Percentiles rank a stretch among this genome's conserved stretches.
Evolutionary conservation across 2,797 vertebrate genomes (phyloP).

Genomic region (Onychomys arenicola): DNA sequence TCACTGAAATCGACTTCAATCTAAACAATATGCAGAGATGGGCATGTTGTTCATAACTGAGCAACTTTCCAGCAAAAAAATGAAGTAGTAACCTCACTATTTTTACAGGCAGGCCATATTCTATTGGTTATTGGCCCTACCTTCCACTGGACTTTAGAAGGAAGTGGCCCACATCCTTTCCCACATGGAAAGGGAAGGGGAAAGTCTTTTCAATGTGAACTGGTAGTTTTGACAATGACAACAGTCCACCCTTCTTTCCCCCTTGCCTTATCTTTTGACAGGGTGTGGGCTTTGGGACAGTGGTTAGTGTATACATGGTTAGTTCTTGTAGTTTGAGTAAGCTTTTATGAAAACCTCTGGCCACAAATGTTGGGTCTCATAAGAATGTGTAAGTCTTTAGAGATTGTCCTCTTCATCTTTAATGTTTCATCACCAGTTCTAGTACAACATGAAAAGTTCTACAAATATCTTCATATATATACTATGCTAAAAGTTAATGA

Average conservation of each 20-base stretch:
- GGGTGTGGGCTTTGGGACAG: neutral
- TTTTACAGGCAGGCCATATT: conserved; percentile 28
- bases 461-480: neutral
- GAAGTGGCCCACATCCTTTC: neutral
- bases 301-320: neutral
- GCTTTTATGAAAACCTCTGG: neutral
- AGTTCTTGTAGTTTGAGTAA: neutral
- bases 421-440: neutral
- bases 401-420: conserved; percentile 17
- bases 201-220: conserved; percentile 12
- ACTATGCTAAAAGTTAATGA: neutral
- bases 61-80: conserved; percentile 3
- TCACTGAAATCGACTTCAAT: neutral
- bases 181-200: neutral
- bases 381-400: conserved; percentile 16
- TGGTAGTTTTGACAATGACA: conserved; percentile 31
- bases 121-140: neutral
- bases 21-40: conserved; percentile 7
- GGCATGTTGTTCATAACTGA: neutral
- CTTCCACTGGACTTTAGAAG: conserved; percentile 8
- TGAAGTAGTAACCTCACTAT: neutral
- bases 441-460: conserved; percentile 1
- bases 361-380: neutral
- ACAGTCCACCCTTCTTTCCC: neutral
- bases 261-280: neutral